Evolutionary conservation across 23 tunicate genomes (phyloP).

Genomic region (Trididemnum miniatum): DNA sequence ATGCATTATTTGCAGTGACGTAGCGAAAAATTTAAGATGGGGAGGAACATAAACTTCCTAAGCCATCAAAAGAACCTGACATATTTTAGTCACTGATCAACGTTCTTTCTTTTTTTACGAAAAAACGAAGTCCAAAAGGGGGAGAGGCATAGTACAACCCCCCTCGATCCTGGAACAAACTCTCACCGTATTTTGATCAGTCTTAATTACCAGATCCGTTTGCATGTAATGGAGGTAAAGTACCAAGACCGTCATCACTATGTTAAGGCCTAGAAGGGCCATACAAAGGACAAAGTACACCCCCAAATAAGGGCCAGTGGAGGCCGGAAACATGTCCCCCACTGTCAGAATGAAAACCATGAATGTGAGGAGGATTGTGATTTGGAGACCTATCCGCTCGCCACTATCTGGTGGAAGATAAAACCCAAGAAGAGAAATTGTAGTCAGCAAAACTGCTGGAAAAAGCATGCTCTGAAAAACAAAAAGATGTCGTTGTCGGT

Average conservation of each 20-base stretch:
- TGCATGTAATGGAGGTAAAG: conserved; percentile 82
- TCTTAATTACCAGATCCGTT: conserved; percentile 27
- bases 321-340: no score
- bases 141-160: no score
- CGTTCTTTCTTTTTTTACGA: no score
- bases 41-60: no score
- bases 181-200: conserved; percentile 26
- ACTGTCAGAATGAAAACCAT: conserved; percentile 86
- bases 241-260: conserved; percentile 77
- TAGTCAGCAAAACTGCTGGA: conserved; percentile 84
- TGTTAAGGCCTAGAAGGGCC: conserved; percentile 75
- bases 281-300: conserved; percentile 80
- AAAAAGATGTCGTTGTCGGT: neutral
- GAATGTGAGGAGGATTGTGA: conserved; percentile 80
- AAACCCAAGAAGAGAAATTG: conserved; percentile 74
- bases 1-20: no score
- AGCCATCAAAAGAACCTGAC: no score
- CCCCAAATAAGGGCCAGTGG: conserved; percentile 85
- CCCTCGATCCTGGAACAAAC: conserved; percentile 14
- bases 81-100: no score
- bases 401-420: conserved; percentile 92
- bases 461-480: conserved; percentile 72
- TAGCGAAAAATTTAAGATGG: no score
- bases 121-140: no score
- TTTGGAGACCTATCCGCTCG: conserved; percentile 83